These are phyloP conservation scores for Prenolepis imparis DNA, from an alignment of 2,888 invertebrate species.

Conservation along the genomic window DNA sequence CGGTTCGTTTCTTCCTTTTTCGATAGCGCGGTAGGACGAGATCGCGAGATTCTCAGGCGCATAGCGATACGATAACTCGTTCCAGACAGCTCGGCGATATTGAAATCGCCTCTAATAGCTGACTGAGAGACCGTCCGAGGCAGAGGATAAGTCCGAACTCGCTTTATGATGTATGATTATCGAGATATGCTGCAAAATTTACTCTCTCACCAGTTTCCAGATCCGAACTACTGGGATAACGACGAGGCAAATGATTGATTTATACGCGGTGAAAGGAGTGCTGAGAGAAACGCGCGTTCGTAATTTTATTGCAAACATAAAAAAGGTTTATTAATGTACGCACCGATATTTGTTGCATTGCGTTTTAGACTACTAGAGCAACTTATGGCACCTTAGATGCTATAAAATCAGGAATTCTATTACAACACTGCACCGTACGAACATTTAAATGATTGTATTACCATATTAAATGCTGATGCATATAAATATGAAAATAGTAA, in stretches of 20 bases:
- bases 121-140: slow-evolving; percentile 24
- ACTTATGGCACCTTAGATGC: background rate
- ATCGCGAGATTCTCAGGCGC: slow-evolving; percentile 33
- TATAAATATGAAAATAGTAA: background rate
- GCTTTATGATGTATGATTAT: slow-evolving; percentile 54
- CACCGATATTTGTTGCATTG: slow-evolving; percentile 35
- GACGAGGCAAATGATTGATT: slow-evolving; percentile 50
- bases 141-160: slow-evolving; percentile 38
- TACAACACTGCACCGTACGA: background rate
- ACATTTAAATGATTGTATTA: background rate
- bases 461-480: background rate
- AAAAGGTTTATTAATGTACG: slow-evolving; percentile 44
- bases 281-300: slow-evolving; percentile 40
- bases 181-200: slow-evolving; percentile 45
- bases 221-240: slow-evolving; percentile 55
- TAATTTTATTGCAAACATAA: slow-evolving; percentile 51
- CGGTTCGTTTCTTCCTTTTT: slow-evolving; percentile 18
- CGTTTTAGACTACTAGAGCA: slow-evolving; percentile 22
- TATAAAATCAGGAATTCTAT: slow-evolving; percentile 3
- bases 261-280: slow-evolving; percentile 48
- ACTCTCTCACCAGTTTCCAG: slow-evolving; percentile 28
- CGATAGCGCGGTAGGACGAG: slow-evolving; percentile 20
- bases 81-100: slow-evolving; percentile 29
- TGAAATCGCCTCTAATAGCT: slow-evolving; percentile 42
- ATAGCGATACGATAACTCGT: slow-evolving; percentile 27